Percentiles rank a stretch among this genome's conserved stretches.
phyloP scores from a whole-genome alignment of 2,888 invertebrate genomes.

The Volucella inflata region DNA sequence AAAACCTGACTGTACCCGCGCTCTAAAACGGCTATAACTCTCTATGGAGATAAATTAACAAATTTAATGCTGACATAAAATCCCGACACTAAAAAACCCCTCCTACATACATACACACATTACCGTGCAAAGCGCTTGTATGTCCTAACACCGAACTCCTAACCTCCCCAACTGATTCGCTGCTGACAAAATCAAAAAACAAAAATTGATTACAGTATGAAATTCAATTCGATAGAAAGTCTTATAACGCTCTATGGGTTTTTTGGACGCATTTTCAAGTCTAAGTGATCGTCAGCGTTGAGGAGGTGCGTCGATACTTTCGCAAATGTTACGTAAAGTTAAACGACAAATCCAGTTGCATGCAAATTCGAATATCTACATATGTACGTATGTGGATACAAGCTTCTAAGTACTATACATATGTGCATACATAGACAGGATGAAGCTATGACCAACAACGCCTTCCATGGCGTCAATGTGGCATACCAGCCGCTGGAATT shows the following conservation, averaged over 20 bases:
- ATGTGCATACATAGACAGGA: too few relatives aligned
- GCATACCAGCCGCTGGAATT: conserved; percentile 60
- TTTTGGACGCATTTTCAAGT: conserved; percentile 42
- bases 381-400: too few relatives aligned
- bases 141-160: neutral
- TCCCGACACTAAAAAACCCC: conserved; percentile 78
- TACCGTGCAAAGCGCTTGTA: conserved; percentile 1
- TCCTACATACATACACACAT: conserved; percentile 30
- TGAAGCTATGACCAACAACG: conserved; percentile 46
- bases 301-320: conserved; percentile 32
- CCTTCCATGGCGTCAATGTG: conserved; percentile 40
- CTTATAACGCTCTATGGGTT: conserved; percentile 51
- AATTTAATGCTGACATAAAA: conserved; percentile 80
- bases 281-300: conserved; percentile 1
- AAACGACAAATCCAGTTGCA: conserved; percentile 52
- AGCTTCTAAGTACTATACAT: too few relatives aligned
- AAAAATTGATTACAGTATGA: conserved; percentile 63
- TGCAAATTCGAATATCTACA: conserved; percentile 40
- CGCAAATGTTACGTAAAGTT: conserved; percentile 55
- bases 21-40: conserved; percentile 77
- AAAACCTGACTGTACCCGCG: conserved; percentile 58
- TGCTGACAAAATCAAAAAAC: conserved; percentile 35
- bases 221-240: conserved; percentile 67
- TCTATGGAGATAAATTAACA: conserved; percentile 79
- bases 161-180: conserved; percentile 8